Base-by-base conservation (phyloP, 2,888 invertebrate species). In the Bellardia pandia region DNA sequence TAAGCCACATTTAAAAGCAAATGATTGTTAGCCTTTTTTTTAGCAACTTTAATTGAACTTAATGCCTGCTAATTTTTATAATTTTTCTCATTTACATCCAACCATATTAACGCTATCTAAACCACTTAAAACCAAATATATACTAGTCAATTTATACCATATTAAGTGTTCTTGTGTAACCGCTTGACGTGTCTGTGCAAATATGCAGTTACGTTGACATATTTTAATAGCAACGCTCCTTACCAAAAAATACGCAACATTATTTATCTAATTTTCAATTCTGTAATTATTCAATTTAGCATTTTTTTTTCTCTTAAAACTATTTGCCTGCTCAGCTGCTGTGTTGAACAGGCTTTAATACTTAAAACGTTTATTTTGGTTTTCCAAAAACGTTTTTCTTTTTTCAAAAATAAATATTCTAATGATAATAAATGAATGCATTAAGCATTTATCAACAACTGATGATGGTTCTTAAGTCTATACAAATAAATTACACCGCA, bases 361-460 rank as follows among this genome's bases (percentile, higher is more conserved):
- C 3, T 7, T n/a, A 53, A 53, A 62, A 64, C 11, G 30, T 48
- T 37, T 16, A 45, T 68, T 58, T 69, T 45, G 14, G 37, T 42
- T 58, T 81, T 37, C 9, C 30, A 42, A 64, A 80, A 42, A 37
- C 62, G n/a, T 33, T 51, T 40, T 60, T 30, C 58, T 33, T 74
- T 16, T 13, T 11, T 9, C 23, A 51, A 89, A 88, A 90, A 84
- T 72, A 86, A 80, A 68, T 84, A 87, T 81, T 87, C 87, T 87
- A 87, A 87, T 87, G 87, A 89, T 92, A 92, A 92, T 92, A 90
- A 92, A 92, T 91, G 92, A 91, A 91, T 91, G 91, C 90, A 90
- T 89, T 90, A 90, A 90, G 91, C 92, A 90, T 92, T 92, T 92
- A 92, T 90, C 91, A 90, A 91, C 90, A 90, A 90, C 90, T 91